phyloP scores from a whole-genome alignment of 2,113 vertebrate species.

The Gnathonemus echidnorhynchus region DNA sequence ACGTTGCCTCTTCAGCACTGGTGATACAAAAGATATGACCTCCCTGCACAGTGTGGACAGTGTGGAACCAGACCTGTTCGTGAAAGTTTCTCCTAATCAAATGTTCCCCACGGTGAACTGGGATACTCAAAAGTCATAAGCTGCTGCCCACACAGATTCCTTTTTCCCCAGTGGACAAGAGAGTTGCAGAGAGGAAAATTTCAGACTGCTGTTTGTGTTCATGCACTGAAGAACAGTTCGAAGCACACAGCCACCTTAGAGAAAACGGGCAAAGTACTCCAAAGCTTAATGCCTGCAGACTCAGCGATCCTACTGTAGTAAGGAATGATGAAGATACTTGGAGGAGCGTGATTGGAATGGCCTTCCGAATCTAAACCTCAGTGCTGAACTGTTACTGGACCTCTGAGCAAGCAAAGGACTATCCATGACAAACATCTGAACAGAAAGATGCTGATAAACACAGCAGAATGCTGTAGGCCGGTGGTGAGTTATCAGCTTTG shows the following conservation, averaged over 20 bases:
- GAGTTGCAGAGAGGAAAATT: background rate
- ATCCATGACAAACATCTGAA: background rate
- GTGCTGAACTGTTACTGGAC: background rate
- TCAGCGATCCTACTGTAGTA: background rate
- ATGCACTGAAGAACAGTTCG: background rate
- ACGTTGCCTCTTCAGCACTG: background rate
- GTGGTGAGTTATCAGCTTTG: background rate
- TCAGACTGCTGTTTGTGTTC: background rate
- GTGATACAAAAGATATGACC: background rate
- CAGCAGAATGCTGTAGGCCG: background rate
- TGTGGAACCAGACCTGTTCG: background rate
- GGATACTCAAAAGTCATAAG: background rate
- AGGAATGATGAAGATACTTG: background rate
- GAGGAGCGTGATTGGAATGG: background rate
- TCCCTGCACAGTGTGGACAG: background rate
- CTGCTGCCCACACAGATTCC: background rate
- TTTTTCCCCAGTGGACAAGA: background rate
- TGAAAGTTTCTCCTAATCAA: background rate
- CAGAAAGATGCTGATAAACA: background rate
- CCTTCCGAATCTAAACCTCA: background rate
- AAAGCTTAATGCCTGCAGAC: background rate
- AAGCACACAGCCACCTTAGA: background rate
- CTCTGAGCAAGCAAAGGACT: background rate
- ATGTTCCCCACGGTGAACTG: background rate
- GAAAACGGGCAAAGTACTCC: background rate